Conservation (phyloP, 2,113 vertebrate species). For the Typhlomys cinereus region DNA sequence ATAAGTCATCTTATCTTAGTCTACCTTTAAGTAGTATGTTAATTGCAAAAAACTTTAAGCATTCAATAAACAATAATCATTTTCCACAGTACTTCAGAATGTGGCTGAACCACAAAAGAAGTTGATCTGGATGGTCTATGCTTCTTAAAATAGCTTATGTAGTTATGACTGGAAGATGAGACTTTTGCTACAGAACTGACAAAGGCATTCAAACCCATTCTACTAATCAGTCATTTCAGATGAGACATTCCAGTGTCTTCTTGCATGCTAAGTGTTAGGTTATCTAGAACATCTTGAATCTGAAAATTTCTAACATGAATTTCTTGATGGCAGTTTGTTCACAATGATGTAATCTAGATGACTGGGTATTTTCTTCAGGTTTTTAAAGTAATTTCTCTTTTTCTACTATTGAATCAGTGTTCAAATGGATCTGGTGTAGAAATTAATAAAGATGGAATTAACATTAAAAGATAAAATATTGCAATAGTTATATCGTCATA, state of each 20-base stretch:
- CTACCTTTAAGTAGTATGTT: slow-evolving; percentile 38
- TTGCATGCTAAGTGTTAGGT: neutral
- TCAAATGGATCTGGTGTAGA: neutral
- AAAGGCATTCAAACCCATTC: neutral
- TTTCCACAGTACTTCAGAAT: slow-evolving; percentile 29
- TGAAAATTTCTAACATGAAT: neutral
- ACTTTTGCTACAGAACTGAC: neutral
- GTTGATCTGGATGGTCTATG: neutral
- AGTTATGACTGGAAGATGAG: neutral
- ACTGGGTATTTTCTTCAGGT: neutral
- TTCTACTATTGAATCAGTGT: neutral
- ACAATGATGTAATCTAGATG: neutral
- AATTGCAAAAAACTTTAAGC: slow-evolving; percentile 37
- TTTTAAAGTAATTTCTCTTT: neutral
- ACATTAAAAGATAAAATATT: slow-evolving; percentile 39
- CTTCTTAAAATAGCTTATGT: slow-evolving; percentile 47
- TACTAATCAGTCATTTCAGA: neutral
- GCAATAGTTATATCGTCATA: no score
- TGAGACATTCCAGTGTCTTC: neutral
- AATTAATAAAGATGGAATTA: slow-evolving; percentile 46
- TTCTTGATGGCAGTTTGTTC: neutral
- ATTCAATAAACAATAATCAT: neutral
- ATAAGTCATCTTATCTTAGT: slow-evolving; percentile 8
- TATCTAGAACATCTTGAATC: neutral
- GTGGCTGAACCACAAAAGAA: neutral